Evolutionary conservation across 1,140 invertebrate genomes (phyloP).

Genomic region (Andrena cerasifolii): DNA sequence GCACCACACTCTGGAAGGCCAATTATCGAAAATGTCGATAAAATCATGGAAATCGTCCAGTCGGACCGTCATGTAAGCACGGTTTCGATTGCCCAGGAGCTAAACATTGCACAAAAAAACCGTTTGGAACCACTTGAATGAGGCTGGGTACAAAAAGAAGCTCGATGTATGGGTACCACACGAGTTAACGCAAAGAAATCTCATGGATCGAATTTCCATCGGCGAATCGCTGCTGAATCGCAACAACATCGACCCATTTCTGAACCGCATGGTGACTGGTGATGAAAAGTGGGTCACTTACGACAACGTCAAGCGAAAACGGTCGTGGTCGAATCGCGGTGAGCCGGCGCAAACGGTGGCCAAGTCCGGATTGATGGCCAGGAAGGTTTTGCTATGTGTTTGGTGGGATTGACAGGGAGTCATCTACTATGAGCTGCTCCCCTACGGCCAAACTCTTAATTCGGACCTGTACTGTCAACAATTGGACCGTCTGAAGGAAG

Average conservation of each 20-base stretch:
- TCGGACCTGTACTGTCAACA: constrained; percentile 27
- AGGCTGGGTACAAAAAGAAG: constrained; percentile 28
- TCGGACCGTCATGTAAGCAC: not conserved
- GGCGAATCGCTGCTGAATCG: constrained; percentile 34
- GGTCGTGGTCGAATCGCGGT: constrained; percentile 44
- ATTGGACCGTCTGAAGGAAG: constrained; percentile 45
- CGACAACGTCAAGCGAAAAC: constrained; percentile 25
- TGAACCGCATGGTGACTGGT: constrained; percentile 62
- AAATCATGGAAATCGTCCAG: constrained; percentile 22
- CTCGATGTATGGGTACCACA: constrained; percentile 39
- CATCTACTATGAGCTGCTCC: constrained; percentile 7
- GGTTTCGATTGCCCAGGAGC: constrained; percentile 15
- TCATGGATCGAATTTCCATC: constrained; percentile 28
- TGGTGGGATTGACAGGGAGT: not conserved
- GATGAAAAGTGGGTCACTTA: constrained; percentile 57
- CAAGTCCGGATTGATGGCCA: constrained; percentile 52
- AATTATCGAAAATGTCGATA: constrained; percentile 22
- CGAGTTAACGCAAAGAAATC: constrained; percentile 22
- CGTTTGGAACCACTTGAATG: constrained; percentile 12
- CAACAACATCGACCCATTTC: constrained; percentile 63
- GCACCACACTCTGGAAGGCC: constrained; percentile 7
- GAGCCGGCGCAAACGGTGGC: constrained; percentile 48
- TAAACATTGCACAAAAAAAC: constrained; percentile 35
- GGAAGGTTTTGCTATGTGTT: constrained; percentile 33
- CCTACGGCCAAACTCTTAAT: constrained; percentile 10